Conservation (phyloP, 2,113 vertebrate species). For the Antidorcas marsupialis region DNA sequence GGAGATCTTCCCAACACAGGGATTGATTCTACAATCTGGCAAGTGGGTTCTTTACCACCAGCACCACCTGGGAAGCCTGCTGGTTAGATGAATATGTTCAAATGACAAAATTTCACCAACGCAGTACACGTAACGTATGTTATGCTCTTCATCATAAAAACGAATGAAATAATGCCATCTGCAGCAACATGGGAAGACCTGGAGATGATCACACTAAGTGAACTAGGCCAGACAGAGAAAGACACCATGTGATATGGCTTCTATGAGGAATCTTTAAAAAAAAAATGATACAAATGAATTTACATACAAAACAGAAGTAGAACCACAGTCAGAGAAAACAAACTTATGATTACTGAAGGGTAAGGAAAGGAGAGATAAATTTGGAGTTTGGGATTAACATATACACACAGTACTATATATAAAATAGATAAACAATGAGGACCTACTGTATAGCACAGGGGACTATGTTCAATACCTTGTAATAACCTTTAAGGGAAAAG, state of each 20-base stretch:
- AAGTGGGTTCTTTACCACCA: not conserved
- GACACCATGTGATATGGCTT: not conserved
- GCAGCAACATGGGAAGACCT: not conserved
- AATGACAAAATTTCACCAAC: not conserved
- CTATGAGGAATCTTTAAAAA: too few relatives aligned
- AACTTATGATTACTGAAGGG: not conserved
- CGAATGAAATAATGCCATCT: not conserved
- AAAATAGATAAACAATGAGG: not conserved
- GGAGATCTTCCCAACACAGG: not conserved
- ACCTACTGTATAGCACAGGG: not conserved
- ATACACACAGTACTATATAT: not conserved
- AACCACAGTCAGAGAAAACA: not conserved
- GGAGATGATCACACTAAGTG: not conserved
- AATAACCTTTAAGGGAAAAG: not conserved
- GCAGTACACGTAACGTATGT: too few relatives aligned
- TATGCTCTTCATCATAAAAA: not conserved
- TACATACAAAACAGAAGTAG: not conserved
- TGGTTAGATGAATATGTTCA: not conserved
- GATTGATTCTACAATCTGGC: not conserved
- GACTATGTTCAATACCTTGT: not conserved
- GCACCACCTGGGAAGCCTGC: not conserved
- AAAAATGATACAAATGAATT: not conserved
- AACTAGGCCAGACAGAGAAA: not conserved
- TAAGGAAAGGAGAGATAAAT: not conserved
- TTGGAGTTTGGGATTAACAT: not conserved